Evolutionary conservation across 2,797 vertebrate species (phyloP).

Genomic region (Myotis planiceps): DNA sequence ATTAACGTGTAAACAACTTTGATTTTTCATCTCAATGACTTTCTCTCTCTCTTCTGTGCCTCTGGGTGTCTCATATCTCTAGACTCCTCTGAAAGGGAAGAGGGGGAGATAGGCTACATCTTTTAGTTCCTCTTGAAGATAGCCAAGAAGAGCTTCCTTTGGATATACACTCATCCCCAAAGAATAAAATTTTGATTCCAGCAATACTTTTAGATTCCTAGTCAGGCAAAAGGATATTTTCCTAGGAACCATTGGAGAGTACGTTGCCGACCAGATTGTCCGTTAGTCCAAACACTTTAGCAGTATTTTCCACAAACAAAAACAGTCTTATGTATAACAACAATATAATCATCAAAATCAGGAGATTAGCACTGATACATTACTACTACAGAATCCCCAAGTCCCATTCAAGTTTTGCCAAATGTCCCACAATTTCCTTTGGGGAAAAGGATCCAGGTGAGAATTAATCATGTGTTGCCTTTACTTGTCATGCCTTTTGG

Average conservation of each 20-base stretch:
- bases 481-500: background rate
- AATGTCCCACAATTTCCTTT: background rate
- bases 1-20: conserved; percentile 52
- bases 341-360: background rate
- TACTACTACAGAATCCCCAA: background rate
- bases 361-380: background rate
- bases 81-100: background rate
- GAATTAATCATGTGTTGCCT: background rate
- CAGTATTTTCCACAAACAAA: background rate
- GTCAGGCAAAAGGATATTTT: background rate
- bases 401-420: background rate
- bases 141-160: background rate
- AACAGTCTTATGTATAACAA: background rate
- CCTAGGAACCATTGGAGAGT: background rate
- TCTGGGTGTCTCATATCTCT: background rate
- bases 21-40: conserved; percentile 49
- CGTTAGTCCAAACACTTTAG: background rate
- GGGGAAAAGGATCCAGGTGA: background rate
- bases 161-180: background rate
- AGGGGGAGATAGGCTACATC: background rate
- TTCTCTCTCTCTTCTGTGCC: background rate
- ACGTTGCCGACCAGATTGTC: background rate
- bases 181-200: background rate
- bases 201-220: background rate
- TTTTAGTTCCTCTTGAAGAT: background rate